Evolutionary conservation across 1,140 invertebrate species (phyloP), one percentile per base, ranked within the genome.

Genomic region (Parasteatoda tepidariorum): DNA sequence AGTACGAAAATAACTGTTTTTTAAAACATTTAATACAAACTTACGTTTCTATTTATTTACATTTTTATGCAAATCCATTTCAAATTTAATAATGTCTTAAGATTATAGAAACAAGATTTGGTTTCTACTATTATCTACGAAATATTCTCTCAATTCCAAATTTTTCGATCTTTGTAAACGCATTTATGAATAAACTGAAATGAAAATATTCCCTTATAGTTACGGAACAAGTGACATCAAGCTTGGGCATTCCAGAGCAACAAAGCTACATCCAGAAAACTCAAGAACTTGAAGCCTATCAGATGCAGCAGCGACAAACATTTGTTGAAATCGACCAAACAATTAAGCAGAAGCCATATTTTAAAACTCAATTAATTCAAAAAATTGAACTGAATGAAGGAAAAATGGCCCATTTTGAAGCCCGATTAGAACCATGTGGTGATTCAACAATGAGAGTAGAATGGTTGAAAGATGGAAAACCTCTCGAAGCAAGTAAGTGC

Each of bases 381-480:
- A 94, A 97, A 90, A 33, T 85, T 2, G 71, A 94, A 87, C 92
- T 97, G 87, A 93, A 94, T 86, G 97, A 99, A 92, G 95, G 95
- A 85, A 95, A 96, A 86, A 96, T 96, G 87, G 96, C 96, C 75
- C 97, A 98, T 89, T 98, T 98, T 88, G 97, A 99, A 86, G 96
- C 97, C 86, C 92, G 96, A 71, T 92, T 99, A 48, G 95, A 98
- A 88, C 97, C 97, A 84, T 91, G 97, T 71, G 96, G 96, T 34
- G 97, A 99, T 89, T 93, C 96, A 2, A 94, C 94, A 55, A 92
- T 99, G 87, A 93, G 92, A 87, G 95, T 99, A 11, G 96, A 98
- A 90, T 99, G 97, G 97, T 92, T 96, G 61, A 98, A 98, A 88
- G 95, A 99, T 90, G 96, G 95, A 78, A 92, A 92, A 85, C 93